Percentiles rank a stretch among this genome's conserved stretches.
Evolutionary conservation across 2,888 invertebrate species (phyloP).

Genomic region (Lymantria monacha): DNA sequence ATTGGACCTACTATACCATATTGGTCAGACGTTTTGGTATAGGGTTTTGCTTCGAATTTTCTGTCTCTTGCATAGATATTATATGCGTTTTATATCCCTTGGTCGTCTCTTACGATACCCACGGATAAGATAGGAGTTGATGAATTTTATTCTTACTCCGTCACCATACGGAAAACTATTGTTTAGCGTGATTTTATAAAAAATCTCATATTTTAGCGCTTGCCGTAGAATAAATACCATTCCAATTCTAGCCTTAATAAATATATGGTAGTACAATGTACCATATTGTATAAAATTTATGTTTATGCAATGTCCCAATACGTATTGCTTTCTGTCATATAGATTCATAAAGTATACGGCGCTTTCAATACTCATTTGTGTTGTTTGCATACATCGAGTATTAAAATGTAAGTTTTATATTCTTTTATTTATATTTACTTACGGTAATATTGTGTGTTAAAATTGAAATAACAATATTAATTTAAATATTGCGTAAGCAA

Average conservation of each 20-base stretch:
- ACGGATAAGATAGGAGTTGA: too few species aligned
- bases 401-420: constrained; percentile 2
- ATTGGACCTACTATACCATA: too few species aligned
- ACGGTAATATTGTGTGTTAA: too few species aligned
- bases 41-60: too few species aligned
- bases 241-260: constrained; percentile 36
- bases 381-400: constrained; percentile 1
- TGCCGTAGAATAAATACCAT: constrained; percentile 6
- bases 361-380: constrained; percentile 6
- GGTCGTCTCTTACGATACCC: too few species aligned
- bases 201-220: constrained; percentile 31
- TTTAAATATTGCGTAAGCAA: too few species aligned
- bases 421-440: background rate
- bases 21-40: too few species aligned
- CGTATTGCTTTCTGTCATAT: background rate
- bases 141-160: too few species aligned
- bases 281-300: constrained; percentile 27
- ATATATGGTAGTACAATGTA: constrained; percentile 17
- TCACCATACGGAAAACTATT: constrained; percentile 18
- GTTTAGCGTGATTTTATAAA: constrained; percentile 49
- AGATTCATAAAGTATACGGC: constrained; percentile 4
- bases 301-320: constrained; percentile 10
- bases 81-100: too few species aligned
- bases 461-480: too few species aligned
- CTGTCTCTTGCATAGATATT: too few species aligned